Evolutionary conservation across 2,113 vertebrate genomes (phyloP).

Genomic region (Psilopsiagon aurifrons): DNA sequence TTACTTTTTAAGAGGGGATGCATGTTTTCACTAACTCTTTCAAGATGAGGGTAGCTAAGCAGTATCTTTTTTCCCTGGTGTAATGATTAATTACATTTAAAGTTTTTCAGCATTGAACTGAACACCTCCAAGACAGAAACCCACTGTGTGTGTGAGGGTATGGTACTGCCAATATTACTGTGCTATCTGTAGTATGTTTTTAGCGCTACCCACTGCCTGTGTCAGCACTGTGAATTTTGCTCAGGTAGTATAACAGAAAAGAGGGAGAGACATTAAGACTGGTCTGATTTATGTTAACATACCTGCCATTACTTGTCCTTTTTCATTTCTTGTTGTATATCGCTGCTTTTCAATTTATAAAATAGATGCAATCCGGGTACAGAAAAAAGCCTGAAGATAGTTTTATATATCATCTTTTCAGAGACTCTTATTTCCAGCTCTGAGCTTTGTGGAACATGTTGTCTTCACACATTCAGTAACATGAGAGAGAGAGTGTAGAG

Average conservation of each 20-base stretch:
- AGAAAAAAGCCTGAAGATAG: not conserved
- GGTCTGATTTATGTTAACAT: not conserved
- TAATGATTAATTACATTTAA: not conserved
- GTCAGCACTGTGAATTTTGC: not conserved
- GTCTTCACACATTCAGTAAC: not conserved
- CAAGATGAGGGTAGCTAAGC: not conserved
- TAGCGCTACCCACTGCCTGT: not conserved
- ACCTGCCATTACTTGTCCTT: not conserved
- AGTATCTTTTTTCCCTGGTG: fast-evolving
- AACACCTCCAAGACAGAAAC: not conserved
- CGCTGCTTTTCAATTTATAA: not conserved
- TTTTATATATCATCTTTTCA: not conserved
- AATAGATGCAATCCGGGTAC: not conserved
- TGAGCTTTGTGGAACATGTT: not conserved
- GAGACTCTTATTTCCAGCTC: not conserved
- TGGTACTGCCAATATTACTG: not conserved
- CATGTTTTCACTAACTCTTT: not conserved
- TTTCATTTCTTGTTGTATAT: not conserved
- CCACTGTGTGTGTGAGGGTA: fast-evolving
- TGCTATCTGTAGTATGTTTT: not conserved
- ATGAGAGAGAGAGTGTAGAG: not conserved
- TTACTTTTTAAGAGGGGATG: not conserved
- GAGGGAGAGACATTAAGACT: not conserved
- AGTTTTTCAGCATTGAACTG: not conserved
- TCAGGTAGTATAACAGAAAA: not conserved